These are phyloP conservation scores for Biston stratarius DNA, from an alignment of 2,888 invertebrate genomes.

Conservation along the genomic window DNA sequence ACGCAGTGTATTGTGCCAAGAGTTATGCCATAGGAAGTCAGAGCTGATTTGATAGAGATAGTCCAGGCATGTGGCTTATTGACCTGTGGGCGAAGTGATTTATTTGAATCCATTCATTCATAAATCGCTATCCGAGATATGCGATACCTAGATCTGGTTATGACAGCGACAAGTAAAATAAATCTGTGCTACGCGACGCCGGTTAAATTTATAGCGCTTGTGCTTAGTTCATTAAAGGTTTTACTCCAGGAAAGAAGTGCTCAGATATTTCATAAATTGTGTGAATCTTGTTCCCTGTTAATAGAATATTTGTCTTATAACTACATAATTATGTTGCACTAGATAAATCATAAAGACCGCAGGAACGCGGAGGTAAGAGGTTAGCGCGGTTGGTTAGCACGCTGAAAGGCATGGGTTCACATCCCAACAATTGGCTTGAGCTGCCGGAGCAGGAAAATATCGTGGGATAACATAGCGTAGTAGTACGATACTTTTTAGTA, in stretches of 20 bases:
- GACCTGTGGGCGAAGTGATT: conserved; percentile 36
- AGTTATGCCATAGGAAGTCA: conserved; percentile 24
- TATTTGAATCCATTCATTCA: conserved; percentile 35
- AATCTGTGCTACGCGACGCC: conserved; percentile 24
- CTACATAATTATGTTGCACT: no score
- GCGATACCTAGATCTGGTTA: conserved; percentile 30
- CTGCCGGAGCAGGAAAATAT: no score
- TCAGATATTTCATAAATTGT: no score
- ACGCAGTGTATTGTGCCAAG: conserved; percentile 12
- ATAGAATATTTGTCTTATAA: no score
- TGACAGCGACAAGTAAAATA: conserved; percentile 34
- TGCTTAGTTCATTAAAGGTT: background rate
- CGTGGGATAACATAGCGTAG: no score
- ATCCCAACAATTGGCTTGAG: no score
- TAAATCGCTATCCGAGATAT: conserved; percentile 35
- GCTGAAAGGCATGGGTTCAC: no score
- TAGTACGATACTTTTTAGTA: no score
- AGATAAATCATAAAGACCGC: no score
- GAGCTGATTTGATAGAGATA: conserved; percentile 23
- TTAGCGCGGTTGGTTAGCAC: no score
- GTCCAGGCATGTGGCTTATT: conserved; percentile 19
- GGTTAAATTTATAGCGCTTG: background rate
- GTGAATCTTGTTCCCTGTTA: no score
- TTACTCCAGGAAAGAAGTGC: background rate
- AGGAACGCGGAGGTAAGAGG: no score